Evolutionary conservation across 2,797 vertebrate species (phyloP).

Genomic region (Sebastes itinus): DNA sequence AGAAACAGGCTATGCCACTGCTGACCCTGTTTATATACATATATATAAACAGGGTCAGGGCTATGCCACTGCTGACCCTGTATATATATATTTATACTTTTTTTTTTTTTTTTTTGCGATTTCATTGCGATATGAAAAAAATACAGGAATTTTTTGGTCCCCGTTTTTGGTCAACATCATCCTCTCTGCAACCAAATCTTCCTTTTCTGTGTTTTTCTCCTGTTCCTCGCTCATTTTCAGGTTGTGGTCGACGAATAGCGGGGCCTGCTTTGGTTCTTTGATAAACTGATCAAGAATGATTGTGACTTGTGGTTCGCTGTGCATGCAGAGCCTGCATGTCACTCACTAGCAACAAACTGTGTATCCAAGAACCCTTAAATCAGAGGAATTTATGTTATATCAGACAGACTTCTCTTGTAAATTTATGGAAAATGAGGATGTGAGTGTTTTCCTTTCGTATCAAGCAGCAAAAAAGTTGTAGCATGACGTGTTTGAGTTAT

Average conservation of each 20-base stretch:
- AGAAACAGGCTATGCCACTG: too few species aligned
- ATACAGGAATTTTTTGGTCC: neutral
- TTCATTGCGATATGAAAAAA: neutral
- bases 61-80: too few species aligned
- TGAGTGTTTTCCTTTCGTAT: neutral
- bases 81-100: too few species aligned
- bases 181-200: neutral
- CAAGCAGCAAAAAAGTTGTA: neutral
- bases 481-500: neutral
- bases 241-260: too few species aligned
- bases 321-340: neutral
- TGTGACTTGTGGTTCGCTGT: neutral
- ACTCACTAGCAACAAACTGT: neutral
- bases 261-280: neutral
- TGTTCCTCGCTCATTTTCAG: neutral
- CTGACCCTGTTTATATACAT: too few species aligned
- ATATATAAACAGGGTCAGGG: too few species aligned
- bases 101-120: too few species aligned
- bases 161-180: neutral
- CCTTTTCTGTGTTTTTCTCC: neutral
- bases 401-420: neutral
- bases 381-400: neutral
- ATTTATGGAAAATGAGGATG: neutral
- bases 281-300: neutral
- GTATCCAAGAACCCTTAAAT: neutral